Evolutionary conservation across 92 coral and sea anemone genomes (phyloP).

Genomic region (Epizoanthus ramosus): DNA sequence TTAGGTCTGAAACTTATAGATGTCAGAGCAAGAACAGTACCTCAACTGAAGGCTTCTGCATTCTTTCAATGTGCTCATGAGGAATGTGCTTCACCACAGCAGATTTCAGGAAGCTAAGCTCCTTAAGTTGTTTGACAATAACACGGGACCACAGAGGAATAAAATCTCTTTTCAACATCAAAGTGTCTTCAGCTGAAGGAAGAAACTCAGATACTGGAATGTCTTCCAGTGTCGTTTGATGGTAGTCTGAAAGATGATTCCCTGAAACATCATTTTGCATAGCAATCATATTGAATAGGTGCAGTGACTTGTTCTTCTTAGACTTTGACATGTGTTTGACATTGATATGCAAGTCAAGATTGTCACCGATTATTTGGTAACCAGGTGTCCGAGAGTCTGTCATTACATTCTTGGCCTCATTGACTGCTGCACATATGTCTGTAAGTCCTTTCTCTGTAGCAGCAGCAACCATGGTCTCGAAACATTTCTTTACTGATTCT

Average conservation of each 20-base stretch:
- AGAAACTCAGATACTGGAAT: slow-evolving; percentile 45
- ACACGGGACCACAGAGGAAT: slow-evolving; percentile 61
- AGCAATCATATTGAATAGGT: slow-evolving; percentile 49
- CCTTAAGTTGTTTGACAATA: slow-evolving; percentile 38
- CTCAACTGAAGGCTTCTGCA: slow-evolving; percentile 40
- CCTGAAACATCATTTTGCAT: slow-evolving; percentile 48
- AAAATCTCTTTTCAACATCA: slow-evolving; percentile 45
- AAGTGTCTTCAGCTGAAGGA: slow-evolving; percentile 45
- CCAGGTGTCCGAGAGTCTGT: slow-evolving; percentile 16
- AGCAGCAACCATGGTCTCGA: slow-evolving; percentile 11
- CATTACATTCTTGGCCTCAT: slow-evolving; percentile 15
- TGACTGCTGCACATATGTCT: neutral
- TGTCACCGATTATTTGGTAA: slow-evolving; percentile 57
- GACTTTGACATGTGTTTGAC: slow-evolving; percentile 44
- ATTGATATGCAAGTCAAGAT: slow-evolving; percentile 49
- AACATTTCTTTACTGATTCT: slow-evolving; percentile 2
- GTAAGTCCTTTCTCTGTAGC: neutral
- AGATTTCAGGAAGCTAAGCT: slow-evolving; percentile 25
- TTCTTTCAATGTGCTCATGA: slow-evolving; percentile 57
- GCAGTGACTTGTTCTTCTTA: slow-evolving; percentile 47
- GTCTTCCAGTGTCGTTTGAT: slow-evolving; percentile 41
- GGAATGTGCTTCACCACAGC: slow-evolving; percentile 52
- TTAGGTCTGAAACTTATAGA: too few species aligned
- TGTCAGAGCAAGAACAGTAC: neutral
- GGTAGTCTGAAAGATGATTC: slow-evolving; percentile 46